Percentiles rank a stretch among this genome's conserved stretches.
Conservation (phyloP, 2,888 invertebrate species). For the Cephus sareptanus region DNA sequence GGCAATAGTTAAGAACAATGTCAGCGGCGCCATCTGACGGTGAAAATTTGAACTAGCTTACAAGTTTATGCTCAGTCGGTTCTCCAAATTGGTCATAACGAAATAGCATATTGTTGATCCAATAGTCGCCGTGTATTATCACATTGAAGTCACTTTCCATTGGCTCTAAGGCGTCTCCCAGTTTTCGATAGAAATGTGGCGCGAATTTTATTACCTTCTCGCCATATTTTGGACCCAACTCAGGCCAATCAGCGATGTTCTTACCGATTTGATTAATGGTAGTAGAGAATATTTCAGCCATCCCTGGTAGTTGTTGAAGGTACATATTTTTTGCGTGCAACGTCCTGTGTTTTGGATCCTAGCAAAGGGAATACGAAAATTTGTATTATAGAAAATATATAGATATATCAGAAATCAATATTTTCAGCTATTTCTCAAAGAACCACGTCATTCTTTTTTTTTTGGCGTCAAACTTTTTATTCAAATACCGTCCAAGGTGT, state of each 20-base stretch:
- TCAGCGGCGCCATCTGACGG: background rate
- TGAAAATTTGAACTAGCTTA: background rate
- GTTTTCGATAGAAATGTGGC: constrained; percentile 22
- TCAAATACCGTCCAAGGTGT: background rate
- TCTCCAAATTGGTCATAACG: background rate
- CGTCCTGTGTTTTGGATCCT: constrained; percentile 45
- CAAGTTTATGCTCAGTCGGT: background rate
- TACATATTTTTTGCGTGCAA: constrained; percentile 46
- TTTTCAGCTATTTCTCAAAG: constrained; percentile 67
- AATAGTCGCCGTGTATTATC: background rate
- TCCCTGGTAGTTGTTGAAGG: constrained; percentile 10
- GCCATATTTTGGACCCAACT: constrained; percentile 39
- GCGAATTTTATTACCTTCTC: constrained; percentile 41
- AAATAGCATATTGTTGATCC: background rate
- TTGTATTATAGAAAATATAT: no score
- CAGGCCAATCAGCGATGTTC: constrained; percentile 44
- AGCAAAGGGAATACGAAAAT: background rate
- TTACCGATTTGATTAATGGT: constrained; percentile 30
- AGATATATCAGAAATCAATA: no score
- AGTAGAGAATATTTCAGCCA: constrained; percentile 32
- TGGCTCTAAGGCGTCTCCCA: background rate
- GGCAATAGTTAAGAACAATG: background rate
- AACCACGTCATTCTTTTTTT: constrained; percentile 50
- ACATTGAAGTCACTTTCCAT: background rate
- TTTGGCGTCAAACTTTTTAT: no score